Percentiles rank a stretch among this genome's conserved stretches.
These are phyloP conservation scores for Conus ventricosus DNA, from an alignment of 1,140 invertebrate species.

Conservation along the genomic window DNA sequence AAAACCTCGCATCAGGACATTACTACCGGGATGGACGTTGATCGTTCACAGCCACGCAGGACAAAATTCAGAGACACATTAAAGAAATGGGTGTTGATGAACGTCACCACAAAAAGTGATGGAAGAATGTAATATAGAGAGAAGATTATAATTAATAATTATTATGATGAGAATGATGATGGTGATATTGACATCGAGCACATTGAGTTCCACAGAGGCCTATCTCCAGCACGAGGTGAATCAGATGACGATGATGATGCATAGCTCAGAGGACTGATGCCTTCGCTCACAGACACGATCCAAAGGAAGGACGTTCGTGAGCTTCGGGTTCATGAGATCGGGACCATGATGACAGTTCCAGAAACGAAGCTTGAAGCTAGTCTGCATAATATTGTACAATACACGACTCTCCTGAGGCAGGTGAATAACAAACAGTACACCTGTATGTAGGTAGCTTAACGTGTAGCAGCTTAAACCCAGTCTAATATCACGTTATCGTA, in stretches of 20 bases:
- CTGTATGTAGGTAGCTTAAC: too few species aligned
- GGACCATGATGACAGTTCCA: too few species aligned
- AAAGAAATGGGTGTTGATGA: slow-evolving; percentile 84
- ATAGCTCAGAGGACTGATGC: too few species aligned
- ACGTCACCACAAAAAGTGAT: neutral
- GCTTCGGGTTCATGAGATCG: too few species aligned
- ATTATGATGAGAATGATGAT: neutral
- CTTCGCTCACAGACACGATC: too few species aligned
- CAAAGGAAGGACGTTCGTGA: too few species aligned
- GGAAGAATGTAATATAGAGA: neutral
- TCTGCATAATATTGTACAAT: too few species aligned
- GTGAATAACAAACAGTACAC: too few species aligned
- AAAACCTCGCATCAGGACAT: neutral
- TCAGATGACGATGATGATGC: slow-evolving; percentile 74
- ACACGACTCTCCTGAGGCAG: too few species aligned
- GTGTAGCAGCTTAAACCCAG: too few species aligned
- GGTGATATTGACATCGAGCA: neutral
- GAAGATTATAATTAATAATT: neutral
- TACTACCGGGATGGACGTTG: neutral
- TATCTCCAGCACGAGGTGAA: slow-evolving; percentile 92
- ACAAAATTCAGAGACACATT: slow-evolving; percentile 74
- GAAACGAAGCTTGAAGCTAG: too few species aligned
- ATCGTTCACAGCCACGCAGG: slow-evolving; percentile 58
- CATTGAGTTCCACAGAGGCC: slow-evolving; percentile 64
- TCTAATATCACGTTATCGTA: too few species aligned